A percentile compares a stretch with the other conserved stretches of the same genome.
These are phyloP conservation scores for Montipora sp. DNA, from an alignment of 64 coral and sea anemone species.

Conservation along the genomic window DNA sequence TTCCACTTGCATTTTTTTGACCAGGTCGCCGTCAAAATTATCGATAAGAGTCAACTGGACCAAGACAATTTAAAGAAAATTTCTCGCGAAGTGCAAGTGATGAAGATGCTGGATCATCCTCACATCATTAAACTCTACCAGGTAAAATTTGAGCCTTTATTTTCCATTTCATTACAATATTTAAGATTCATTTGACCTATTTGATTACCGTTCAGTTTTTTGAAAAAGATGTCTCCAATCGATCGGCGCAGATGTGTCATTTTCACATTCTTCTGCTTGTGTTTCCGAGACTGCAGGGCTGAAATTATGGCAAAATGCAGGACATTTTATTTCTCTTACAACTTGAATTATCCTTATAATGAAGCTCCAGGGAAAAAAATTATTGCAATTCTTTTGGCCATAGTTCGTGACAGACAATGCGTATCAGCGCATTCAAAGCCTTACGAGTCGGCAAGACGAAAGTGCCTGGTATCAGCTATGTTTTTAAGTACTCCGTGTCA, in stretches of 20 bases:
- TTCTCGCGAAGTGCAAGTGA: constrained; percentile 97
- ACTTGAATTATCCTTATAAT: not conserved
- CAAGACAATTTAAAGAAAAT: constrained; percentile 98
- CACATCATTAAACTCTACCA: constrained; percentile 97
- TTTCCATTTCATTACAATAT: not conserved
- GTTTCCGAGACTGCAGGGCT: not conserved
- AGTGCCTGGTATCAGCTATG: constrained; percentile 8
- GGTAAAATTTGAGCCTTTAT: constrained; percentile 55
- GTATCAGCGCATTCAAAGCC: not conserved
- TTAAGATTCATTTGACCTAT: not conserved
- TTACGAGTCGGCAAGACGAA: constrained; percentile 24
- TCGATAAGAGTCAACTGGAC: constrained; percentile 97
- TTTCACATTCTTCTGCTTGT: not conserved
- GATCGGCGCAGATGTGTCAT: constrained; percentile 25
- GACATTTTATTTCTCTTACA: not conserved
- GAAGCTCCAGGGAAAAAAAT: constrained; percentile 12
- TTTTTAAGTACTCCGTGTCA: constrained; percentile 49
- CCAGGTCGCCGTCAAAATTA: constrained; percentile 99
- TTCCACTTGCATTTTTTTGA: constrained; percentile 53
- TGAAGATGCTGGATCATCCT: constrained; percentile 98
- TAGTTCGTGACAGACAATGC: constrained; percentile 38
- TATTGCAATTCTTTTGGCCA: constrained; percentile 22
- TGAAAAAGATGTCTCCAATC: not conserved
- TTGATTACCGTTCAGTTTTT: not conserved
- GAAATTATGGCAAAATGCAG: not conserved